A percentile compares a stretch with the other conserved stretches of the same genome.
Evolutionary conservation across 2,113 vertebrate genomes (phyloP).

Genomic region (Acinonyx jubatus): DNA sequence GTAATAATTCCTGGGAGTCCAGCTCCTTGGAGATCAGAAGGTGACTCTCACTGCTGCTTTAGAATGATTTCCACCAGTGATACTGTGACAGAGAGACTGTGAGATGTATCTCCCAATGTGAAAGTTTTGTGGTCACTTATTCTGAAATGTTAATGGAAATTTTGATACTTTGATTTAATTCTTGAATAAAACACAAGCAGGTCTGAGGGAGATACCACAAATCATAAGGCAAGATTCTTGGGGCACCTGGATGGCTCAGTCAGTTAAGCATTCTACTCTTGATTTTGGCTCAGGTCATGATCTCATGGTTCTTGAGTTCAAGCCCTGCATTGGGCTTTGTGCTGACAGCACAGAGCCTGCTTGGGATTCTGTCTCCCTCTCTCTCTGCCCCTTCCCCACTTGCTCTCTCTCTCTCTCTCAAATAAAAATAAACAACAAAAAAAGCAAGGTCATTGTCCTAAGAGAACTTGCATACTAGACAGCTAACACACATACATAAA

Average conservation of each 20-base stretch:
- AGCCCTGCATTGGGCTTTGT: too few relatives aligned
- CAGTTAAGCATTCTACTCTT: too few relatives aligned
- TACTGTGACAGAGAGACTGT: neutral
- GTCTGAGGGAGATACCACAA: neutral
- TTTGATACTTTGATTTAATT: conserved; percentile 16
- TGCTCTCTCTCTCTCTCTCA: too few relatives aligned
- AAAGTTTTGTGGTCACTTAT: neutral
- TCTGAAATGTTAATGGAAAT: neutral
- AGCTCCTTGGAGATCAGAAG: neutral
- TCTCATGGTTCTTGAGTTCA: too few relatives aligned
- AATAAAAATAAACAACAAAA: too few relatives aligned
- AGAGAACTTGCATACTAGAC: neutral
- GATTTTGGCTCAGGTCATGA: too few relatives aligned
- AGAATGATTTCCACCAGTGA: neutral
- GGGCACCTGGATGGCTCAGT: too few relatives aligned
- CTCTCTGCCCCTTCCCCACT: too few relatives aligned
- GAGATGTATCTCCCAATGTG: neutral
- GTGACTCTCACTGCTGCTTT: neutral
- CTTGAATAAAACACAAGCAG: conserved; percentile 1
- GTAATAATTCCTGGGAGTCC: neutral
- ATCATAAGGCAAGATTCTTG: neutral
- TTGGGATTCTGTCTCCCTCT: too few relatives aligned
- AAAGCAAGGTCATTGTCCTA: neutral
- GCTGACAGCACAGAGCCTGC: too few relatives aligned
- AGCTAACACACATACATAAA: neutral